Base-by-base conservation (phyloP, 2,888 invertebrate species). In the Melieria crassipennis region DNA sequence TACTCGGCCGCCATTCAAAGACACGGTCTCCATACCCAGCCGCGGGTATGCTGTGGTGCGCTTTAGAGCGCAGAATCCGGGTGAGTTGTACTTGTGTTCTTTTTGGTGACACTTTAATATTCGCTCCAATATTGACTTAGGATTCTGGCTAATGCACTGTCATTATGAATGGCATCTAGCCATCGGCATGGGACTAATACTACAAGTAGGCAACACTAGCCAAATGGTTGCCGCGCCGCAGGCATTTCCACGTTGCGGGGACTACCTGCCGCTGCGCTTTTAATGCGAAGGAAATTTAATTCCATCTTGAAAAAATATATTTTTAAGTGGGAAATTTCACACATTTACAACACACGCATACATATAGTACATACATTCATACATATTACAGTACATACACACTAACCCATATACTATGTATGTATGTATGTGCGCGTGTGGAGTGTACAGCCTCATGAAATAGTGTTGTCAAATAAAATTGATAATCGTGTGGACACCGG, bases 181-280 rank as follows among this genome's bases (percentile, higher is more conserved):
- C 10, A 77, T 77, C 64, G 82, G 83, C 6, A 83, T 83, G 83
- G 82, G 77, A 7, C 70, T 83, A 13, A 73, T 83, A 45, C 9
- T 82, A 10, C 81, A 83, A 74, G 81, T 83, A 48, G 84, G 95
- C 0, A 89, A 90, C 62, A 81, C 87, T 48, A 83, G 87, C 42
- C 91, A 94, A 79, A 91, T 94, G 84, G 90, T 91, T 0, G 84
- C 89, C 64, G 88, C 91, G 0, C 94, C 95, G 0, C 57, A 30
- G 5, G 91, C 92, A 81, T 94, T 95, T 82, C 94, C 94, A 0
- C 91, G 90, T 77, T 94, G 95, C 82, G 93, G 93, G 10, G 92
- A 92, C 71, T 95, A 91, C 84, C 88, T 92, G 43, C 81, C 82
- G 30, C 30, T 30, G 30, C 30, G 30, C 30, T 30, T 30, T 30